Conservation (phyloP, 2,888 invertebrate genomes). For the Archips crataeganus region DNA sequence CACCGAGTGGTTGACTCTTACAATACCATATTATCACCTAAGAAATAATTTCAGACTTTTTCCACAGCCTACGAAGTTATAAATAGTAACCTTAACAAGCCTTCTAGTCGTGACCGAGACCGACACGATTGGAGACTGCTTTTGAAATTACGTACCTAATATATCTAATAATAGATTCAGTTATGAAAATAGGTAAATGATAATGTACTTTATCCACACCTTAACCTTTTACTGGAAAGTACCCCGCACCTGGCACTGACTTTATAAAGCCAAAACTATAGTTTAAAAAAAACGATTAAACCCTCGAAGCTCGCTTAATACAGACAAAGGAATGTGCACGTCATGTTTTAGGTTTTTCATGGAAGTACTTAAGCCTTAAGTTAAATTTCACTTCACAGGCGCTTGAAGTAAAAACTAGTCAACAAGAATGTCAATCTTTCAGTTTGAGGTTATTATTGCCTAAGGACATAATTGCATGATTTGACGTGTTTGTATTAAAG, state of each 20-base stretch:
- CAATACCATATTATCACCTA: too few relatives aligned
- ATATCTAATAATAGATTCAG: too few relatives aligned
- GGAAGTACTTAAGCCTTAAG: slow-evolving; percentile 20
- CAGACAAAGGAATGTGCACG: slow-evolving; percentile 24
- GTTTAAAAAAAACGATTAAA: slow-evolving; percentile 28
- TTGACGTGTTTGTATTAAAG: background rate
- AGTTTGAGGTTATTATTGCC: background rate
- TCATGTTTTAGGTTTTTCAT: slow-evolving; percentile 35
- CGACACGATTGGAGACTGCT: too few relatives aligned
- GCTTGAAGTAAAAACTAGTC: slow-evolving; percentile 10
- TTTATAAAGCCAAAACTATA: slow-evolving; percentile 16
- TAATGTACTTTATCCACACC: background rate
- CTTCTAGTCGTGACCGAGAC: too few relatives aligned
- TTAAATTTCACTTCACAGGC: slow-evolving; percentile 37
- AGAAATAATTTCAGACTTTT: too few relatives aligned
- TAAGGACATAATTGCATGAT: background rate
- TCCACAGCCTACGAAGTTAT: too few relatives aligned
- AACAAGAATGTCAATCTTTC: slow-evolving; percentile 8
- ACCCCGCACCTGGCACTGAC: slow-evolving; percentile 10
- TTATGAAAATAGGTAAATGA: too few relatives aligned
- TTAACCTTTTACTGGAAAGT: slow-evolving; percentile 1
- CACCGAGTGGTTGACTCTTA: too few relatives aligned
- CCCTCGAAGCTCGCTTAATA: slow-evolving; percentile 6
- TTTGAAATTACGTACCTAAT: too few relatives aligned
- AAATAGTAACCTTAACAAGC: too few relatives aligned